These are phyloP conservation scores for Bos javanicus DNA, from an alignment of 2,113 vertebrate species.

Conservation along the genomic window DNA sequence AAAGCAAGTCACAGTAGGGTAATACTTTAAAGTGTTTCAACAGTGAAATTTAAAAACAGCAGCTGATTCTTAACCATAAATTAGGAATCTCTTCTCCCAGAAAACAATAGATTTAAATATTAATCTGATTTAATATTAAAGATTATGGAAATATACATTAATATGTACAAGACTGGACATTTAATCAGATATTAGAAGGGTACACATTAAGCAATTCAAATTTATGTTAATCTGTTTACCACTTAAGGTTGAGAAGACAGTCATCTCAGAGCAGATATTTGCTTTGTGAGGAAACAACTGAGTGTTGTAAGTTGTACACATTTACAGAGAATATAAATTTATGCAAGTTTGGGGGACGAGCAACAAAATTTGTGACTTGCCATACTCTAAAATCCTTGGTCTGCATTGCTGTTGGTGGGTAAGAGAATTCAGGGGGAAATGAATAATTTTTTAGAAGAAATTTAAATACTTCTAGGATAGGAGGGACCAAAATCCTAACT, in stretches of 20 bases:
- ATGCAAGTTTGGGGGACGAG: too few relatives aligned
- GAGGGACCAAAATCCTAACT: background rate
- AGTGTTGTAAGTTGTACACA: background rate
- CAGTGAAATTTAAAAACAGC: background rate
- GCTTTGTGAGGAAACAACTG: background rate
- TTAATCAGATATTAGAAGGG: background rate
- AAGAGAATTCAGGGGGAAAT: background rate
- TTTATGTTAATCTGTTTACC: background rate
- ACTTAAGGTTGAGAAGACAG: background rate
- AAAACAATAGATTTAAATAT: background rate
- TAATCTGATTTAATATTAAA: background rate
- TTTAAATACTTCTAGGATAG: background rate
- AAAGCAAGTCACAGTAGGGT: background rate
- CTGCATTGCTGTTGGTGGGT: background rate
- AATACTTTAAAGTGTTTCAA: background rate
- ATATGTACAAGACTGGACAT: background rate
- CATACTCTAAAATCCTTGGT: background rate
- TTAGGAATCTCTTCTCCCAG: background rate
- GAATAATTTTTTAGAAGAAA: background rate
- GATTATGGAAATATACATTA: background rate
- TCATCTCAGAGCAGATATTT: background rate
- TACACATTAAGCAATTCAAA: background rate
- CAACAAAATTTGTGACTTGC: background rate
- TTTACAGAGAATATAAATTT: background rate
- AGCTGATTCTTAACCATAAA: background rate